Evolutionary conservation across 2,113 vertebrate genomes (phyloP), one percentile per base, ranked within the genome.

Genomic region (Acrocephalus arundinaceus): DNA sequence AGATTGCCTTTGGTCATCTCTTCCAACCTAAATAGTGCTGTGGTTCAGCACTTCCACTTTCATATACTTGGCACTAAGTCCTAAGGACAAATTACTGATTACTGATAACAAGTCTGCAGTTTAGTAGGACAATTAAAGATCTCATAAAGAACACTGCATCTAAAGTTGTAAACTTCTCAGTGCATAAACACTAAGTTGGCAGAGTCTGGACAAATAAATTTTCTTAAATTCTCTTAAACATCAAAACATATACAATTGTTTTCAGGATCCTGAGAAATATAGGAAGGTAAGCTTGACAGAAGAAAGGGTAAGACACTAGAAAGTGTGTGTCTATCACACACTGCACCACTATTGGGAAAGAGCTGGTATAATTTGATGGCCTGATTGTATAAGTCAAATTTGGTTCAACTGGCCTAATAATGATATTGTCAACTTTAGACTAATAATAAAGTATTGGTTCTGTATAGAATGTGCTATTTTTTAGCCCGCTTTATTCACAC

Each of bases 61-160:
- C 25, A 49, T 0, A 0, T 63, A 25, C 45, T 63, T 49, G 17
- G 2, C 2, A 0, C 6, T 23, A 20, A 74, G 37, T 39, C 45
- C 45, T 70, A 46, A 90, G 30, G 33, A 51, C 46, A 41, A 85
- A 49, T 16, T 23, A 7, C 17, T 88, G 25, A 43, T 88, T 66
- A 52, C 45, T 28, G 25, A 1, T 2, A 74, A 22, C 19, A 49
- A 48, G 13, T 31, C 33, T 73, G 13, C 23, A 63, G 31, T 52
- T 41, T 65, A 48, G 46, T 28, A 21, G 25, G 20, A 3, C 65
- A 85, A 25, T 17, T 61, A 66, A 85, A 82, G 7, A 45, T 37
- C 17, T 73, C 7, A 2, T n/a, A 28, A 85, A 35, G 33, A 68
- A 9, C 39, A 31, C 10, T 61, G 13, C 21, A 37, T n/a, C 22